Evolutionary conservation across 1,140 invertebrate species (phyloP).

Genomic region (Calliopsis andreniformis): DNA sequence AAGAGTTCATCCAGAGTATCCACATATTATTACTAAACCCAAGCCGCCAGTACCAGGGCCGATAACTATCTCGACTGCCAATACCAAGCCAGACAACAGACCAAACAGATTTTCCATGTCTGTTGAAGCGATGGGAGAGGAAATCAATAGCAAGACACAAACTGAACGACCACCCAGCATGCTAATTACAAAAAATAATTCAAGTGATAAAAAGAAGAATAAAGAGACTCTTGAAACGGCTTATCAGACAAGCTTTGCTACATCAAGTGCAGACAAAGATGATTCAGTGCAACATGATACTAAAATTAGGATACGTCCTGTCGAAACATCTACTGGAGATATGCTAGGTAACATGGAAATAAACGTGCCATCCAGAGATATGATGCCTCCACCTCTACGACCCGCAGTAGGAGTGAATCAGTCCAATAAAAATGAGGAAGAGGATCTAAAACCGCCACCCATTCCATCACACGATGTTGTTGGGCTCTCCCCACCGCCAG

Average conservation of each 20-base stretch:
- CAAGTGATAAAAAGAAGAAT: constrained; percentile 54
- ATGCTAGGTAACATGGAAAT: constrained; percentile 47
- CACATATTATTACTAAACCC: constrained; percentile 76
- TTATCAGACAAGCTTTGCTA: constrained; percentile 74
- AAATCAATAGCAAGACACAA: constrained; percentile 71
- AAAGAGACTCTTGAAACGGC: constrained; percentile 69
- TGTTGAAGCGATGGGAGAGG: constrained; percentile 71
- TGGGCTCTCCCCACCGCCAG: constrained; percentile 76
- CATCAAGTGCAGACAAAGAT: constrained; percentile 42
- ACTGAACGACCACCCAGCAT: constrained; percentile 72
- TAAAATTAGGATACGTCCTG: constrained; percentile 24
- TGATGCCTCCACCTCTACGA: constrained; percentile 75
- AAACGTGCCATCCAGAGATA: constrained; percentile 72
- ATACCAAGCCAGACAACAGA: constrained; percentile 60
- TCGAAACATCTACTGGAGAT: constrained; percentile 34
- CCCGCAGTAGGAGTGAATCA: constrained; percentile 27
- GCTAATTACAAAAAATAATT: constrained; percentile 56
- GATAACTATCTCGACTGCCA: constrained; percentile 71
- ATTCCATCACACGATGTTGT: constrained; percentile 72
- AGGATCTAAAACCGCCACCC: constrained; percentile 75
- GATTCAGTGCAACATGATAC: constrained; percentile 31
- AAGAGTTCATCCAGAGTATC: constrained; percentile 76
- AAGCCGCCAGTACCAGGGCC: constrained; percentile 72
- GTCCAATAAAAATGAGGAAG: constrained; percentile 61
- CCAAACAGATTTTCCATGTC: constrained; percentile 74